Evolutionary conservation across 2,888 invertebrate genomes (phyloP), one percentile per base, ranked within the genome.

Genomic region (Chloroclysta siterata): DNA sequence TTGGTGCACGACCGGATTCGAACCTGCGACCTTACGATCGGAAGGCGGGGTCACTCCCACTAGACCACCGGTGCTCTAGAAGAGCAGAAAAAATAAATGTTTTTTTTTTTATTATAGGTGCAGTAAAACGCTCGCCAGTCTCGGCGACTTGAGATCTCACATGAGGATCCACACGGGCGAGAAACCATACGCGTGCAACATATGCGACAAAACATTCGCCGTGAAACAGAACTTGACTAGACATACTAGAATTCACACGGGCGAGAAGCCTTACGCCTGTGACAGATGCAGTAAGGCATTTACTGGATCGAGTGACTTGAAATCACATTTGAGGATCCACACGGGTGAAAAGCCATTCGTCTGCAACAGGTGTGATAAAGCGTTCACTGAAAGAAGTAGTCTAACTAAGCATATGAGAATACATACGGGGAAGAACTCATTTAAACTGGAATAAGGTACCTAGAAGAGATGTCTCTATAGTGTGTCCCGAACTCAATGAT

Each of bases 321-420:
- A 56, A 15, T 56, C 56, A 2, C 56, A 56, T 48, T 48, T 56
- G 8, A 56, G 56, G 10, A 56, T 56, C 2, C 56, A 56, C 5
- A 56, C 56, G 0, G 56, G 56, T 0, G 56, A 56, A 4, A 56
- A 47, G 11, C 56, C 56, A 10, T 56, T 56, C 22, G 39, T 41
- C 6, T 56, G 56, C 6, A 48, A 6, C 3, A 36, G 56, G 2
- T 56, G 56, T 48, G 56, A 56, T 22, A 56, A 56, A 5, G 39
- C 11, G 1, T 56, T 56, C 11, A 56, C 56, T 1, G 56, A 56
- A 8, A 8, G 56, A 10, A 52, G 51, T n/a, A 58, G 58, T 14
- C 33, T 58, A 17, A 58, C 58, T 22, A 58, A 58, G 13, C 58
- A 58, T 36, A 58, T 58, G 58, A 11, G 58, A 13, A 46, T 56